These are phyloP conservation scores for Argyresthia goedartella DNA, from an alignment of 2,888 invertebrate genomes.

Conservation along the genomic window DNA sequence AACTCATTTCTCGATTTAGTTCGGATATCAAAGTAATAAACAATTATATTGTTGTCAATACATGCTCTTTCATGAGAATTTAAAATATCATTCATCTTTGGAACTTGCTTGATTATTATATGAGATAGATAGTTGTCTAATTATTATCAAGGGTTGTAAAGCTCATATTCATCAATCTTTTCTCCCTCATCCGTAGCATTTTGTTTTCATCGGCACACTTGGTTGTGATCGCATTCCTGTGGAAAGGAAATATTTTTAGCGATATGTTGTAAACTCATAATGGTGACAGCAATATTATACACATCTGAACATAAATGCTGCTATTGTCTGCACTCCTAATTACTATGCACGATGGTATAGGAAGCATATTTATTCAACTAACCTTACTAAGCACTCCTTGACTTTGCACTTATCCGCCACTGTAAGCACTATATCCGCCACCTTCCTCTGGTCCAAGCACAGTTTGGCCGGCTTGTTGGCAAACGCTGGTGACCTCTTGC, in stretches of 20 bases:
- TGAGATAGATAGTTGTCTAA: not conserved
- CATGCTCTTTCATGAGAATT: not conserved
- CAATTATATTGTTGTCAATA: no score
- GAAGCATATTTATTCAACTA: not conserved
- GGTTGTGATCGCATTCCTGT: slow-evolving; percentile 45
- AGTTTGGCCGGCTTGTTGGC: slow-evolving; percentile 14
- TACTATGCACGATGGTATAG: not conserved
- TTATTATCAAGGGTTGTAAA: not conserved
- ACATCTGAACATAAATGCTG: not conserved
- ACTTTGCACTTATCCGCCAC: slow-evolving; percentile 32
- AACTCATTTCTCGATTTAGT: no score
- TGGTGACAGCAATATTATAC: not conserved
- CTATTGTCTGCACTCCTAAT: not conserved
- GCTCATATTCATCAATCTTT: slow-evolving; percentile 7
- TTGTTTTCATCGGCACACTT: slow-evolving; percentile 62
- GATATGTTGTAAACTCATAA: not conserved
- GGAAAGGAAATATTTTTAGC: not conserved
- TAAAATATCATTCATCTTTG: not conserved
- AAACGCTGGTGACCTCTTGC: slow-evolving; percentile 49
- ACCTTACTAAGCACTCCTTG: slow-evolving; percentile 33
- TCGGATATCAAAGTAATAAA: no score
- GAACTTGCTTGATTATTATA: not conserved
- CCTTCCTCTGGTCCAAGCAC: slow-evolving; percentile 33
- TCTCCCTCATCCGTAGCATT: slow-evolving; percentile 34
- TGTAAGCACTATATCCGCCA: slow-evolving; percentile 44